Evolutionary conservation across 2,797 vertebrate species (phyloP).

Genomic region (Tenualosa thibaudeaui): DNA sequence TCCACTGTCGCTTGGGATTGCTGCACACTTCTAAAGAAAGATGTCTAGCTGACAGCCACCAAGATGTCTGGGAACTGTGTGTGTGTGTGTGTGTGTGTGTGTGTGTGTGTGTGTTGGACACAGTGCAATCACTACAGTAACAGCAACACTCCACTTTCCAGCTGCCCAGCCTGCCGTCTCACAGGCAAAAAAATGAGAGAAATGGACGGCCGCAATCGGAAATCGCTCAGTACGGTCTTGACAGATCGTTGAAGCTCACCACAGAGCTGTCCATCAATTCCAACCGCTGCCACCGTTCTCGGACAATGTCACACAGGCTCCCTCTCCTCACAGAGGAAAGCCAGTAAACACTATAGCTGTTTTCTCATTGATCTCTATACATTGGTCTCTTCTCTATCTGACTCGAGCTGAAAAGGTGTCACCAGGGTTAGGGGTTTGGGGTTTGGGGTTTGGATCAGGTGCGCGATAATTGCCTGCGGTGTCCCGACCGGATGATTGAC

Average conservation of each 20-base stretch:
- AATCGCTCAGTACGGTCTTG: not conserved
- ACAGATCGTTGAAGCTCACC: conserved; percentile 8
- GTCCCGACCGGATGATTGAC: not conserved
- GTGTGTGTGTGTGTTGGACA: too few species aligned
- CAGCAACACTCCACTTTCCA: not conserved
- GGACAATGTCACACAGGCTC: not conserved
- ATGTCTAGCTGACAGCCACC: too few species aligned
- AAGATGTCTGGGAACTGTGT: too few species aligned
- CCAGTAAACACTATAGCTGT: not conserved
- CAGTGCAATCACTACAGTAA: too few species aligned
- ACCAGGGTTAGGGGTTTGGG: not conserved
- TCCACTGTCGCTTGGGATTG: not conserved
- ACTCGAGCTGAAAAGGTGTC: not conserved
- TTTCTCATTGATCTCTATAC: not conserved
- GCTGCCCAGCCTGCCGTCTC: not conserved
- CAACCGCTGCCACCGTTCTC: not conserved
- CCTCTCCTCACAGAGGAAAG: not conserved
- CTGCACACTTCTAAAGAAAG: not conserved
- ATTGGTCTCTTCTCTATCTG: not conserved
- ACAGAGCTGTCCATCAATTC: conserved; percentile 2
- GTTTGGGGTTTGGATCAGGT: not conserved
- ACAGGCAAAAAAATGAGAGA: not conserved
- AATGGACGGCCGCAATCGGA: not conserved
- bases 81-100: too few species aligned
- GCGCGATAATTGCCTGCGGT: not conserved